Evolutionary conservation across 23 tunicate genomes (phyloP).

Genomic region (Trididemnum clinides): DNA sequence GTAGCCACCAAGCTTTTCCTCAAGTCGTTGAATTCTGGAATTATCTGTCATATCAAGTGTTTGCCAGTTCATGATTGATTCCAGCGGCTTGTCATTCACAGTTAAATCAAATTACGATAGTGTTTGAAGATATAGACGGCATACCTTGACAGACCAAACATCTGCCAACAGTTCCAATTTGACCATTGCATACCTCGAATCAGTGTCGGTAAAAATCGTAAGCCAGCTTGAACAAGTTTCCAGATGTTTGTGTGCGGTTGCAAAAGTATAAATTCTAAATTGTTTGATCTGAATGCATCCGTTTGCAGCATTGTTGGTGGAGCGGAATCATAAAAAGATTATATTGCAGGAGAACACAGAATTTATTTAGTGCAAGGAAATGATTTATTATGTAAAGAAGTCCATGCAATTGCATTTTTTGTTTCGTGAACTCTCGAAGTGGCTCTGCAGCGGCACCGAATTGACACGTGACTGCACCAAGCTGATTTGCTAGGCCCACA

Average conservation of each 20-base stretch:
- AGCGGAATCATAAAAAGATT: too few relatives aligned
- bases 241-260: too few relatives aligned
- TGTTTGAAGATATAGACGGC: background rate
- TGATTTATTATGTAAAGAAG: too few relatives aligned
- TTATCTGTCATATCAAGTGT: background rate
- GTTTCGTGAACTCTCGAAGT: background rate
- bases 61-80: background rate
- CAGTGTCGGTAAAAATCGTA: background rate
- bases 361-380: too few relatives aligned
- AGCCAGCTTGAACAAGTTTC: background rate
- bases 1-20: background rate
- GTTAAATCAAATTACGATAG: background rate
- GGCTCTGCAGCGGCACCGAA: background rate
- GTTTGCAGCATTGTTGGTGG: too few relatives aligned
- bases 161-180: too few relatives aligned
- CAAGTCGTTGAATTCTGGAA: background rate
- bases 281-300: too few relatives aligned
- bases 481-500: background rate
- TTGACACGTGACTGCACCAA: background rate
- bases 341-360: too few relatives aligned
- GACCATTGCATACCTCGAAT: background rate
- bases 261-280: too few relatives aligned
- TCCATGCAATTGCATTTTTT: background rate
- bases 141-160: too few relatives aligned
- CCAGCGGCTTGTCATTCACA: background rate